Evolutionary conservation across 2,797 vertebrate species (phyloP), one percentile per base, ranked within the genome.

Genomic region (Hoplostethus atlanticus): DNA sequence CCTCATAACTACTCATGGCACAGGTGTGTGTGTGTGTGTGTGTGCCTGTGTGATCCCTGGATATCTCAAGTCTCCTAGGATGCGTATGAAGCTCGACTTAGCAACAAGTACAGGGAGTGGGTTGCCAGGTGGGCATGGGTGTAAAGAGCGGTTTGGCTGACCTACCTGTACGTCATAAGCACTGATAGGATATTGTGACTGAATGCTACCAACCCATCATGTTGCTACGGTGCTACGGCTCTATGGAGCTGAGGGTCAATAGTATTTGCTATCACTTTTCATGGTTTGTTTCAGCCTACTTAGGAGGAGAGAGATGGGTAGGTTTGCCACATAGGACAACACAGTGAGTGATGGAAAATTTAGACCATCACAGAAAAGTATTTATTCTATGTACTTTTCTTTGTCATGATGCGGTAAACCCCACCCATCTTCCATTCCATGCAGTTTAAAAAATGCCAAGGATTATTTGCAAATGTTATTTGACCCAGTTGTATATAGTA

Each of bases 21-120:
- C 21, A 21, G 21, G 21, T 21, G 21, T 21, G 21, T 54, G 31
- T 68, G 2, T 64, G 55, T 64, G 52, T 70, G 11, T 52, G 34
- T 52, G 42, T 51, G n/a, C 38, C 17, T 57, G 21, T 65, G 51
- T 69, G 57, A 77, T 53, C 2, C 50, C 31, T 62, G 17, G 28
- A 17, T 48, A 15, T 34, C 17, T 38, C 16, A 44, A 11, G 54
- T 64, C 59, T 73, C 68, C 17, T 3, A 58, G 71, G 71, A 73
- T 66, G 51, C 68, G 62, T 38, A 46, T 59, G 78, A 79, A 83
- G 57, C 68, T 25, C 17, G 71, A 60, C 73, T 86, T 77, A 73
- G 77, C 70, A 90, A 76, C 85, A 79, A 66, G 78, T 68, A 58
- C 34, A 73, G 50, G 64, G 60, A 68, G 71, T 72, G 77, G 77